phyloP scores from a whole-genome alignment of 2,113 vertebrate genomes.

The Naja naja region DNA sequence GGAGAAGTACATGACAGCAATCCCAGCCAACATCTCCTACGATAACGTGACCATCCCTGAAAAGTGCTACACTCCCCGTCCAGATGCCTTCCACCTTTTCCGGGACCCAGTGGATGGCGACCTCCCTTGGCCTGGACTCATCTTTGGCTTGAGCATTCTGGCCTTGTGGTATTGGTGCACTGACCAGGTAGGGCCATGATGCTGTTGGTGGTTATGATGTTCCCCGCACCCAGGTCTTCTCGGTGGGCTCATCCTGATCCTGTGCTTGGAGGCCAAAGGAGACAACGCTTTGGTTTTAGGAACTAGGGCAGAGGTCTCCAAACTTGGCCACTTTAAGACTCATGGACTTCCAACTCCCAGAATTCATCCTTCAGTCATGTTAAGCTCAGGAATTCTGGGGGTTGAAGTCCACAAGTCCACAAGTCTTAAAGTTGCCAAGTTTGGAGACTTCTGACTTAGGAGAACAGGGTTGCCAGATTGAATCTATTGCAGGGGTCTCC shows the following conservation, averaged over 20 bases:
- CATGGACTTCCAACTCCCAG: too few species aligned
- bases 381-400: too few species aligned
- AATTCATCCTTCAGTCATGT: too few species aligned
- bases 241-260: neutral
- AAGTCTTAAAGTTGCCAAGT: too few species aligned
- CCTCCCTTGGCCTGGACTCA: conserved; percentile 88
- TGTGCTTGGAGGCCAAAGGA: neutral
- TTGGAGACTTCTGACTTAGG: too few species aligned
- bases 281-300: neutral
- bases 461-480: too few species aligned
- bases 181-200: conserved; percentile 80
- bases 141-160: conserved; percentile 85
- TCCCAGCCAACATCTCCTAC: conserved; percentile 61
- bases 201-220: neutral
- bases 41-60: conserved; percentile 1
- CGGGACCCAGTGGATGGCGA: conserved; percentile 81
- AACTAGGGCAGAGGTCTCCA: too few species aligned
- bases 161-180: conserved; percentile 96
- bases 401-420: too few species aligned
- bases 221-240: neutral
- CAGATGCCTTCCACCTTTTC: conserved; percentile 89
- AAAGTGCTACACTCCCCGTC: conserved; percentile 78
- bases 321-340: too few species aligned
- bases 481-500: too few species aligned
- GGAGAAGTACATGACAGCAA: conserved; percentile 80